Conservation (phyloP, 2,113 vertebrate genomes). For the Miniopterus natalensis region DNA sequence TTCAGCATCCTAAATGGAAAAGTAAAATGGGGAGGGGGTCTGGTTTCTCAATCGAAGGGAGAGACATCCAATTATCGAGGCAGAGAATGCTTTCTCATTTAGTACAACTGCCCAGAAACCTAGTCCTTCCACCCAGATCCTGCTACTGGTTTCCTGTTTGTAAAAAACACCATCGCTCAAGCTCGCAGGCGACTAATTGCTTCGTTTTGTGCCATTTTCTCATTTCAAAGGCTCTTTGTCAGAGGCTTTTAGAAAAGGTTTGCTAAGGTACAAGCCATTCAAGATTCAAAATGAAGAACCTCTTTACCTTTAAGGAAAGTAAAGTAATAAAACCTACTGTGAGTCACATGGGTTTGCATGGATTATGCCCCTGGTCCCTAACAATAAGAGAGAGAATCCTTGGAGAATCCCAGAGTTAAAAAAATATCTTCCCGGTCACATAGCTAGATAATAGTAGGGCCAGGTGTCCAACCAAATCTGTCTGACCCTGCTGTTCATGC, state of each 20-base stretch:
- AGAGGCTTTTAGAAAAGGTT: constrained; percentile 38
- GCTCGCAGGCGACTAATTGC: constrained; percentile 12
- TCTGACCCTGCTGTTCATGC: neutral
- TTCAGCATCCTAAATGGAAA: constrained; percentile 53
- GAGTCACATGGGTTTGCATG: neutral
- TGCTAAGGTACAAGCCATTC: neutral
- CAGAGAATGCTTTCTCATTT: neutral
- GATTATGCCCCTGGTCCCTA: neutral
- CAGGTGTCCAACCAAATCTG: neutral
- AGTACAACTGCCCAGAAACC: neutral
- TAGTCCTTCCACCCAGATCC: neutral
- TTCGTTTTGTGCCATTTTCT: constrained; percentile 33
- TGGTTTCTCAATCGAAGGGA: constrained; percentile 7
- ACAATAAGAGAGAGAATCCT: neutral
- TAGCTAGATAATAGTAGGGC: neutral
- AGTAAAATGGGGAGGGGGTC: neutral
- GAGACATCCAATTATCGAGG: neutral
- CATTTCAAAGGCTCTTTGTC: constrained; percentile 59
- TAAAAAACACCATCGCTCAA: neutral
- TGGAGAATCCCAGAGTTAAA: neutral
- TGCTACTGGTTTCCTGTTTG: neutral
- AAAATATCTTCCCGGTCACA: too few species aligned
- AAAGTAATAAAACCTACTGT: constrained; percentile 6
- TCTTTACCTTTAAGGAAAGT: constrained; percentile 29
- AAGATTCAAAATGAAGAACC: constrained; percentile 33